phyloP scores from a whole-genome alignment of 2,888 invertebrate species.

The Nasonia oneida region DNA sequence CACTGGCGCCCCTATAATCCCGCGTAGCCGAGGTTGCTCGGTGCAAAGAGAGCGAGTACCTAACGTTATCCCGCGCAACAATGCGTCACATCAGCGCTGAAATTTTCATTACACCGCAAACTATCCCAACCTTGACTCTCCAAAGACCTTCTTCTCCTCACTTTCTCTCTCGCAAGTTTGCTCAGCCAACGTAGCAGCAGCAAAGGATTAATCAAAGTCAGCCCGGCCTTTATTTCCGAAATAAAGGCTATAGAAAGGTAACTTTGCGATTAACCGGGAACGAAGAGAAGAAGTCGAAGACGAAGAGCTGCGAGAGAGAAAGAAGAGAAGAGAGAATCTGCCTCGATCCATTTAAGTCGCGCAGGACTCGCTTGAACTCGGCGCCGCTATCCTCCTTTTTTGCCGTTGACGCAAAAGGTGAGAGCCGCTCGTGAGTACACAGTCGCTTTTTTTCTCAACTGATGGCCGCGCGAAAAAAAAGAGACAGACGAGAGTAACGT shows the following conservation, averaged over 20 bases:
- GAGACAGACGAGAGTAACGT: conserved; percentile 20
- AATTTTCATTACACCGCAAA: conserved; percentile 32
- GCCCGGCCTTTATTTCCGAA: conserved; percentile 46
- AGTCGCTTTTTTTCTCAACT: background rate
- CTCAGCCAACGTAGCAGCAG: background rate
- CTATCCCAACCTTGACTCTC: background rate
- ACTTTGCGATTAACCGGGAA: conserved; percentile 12
- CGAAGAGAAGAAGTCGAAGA: background rate
- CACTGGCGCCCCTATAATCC: background rate
- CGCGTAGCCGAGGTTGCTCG: background rate
- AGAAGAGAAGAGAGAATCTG: conserved; percentile 23
- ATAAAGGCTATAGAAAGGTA: conserved; percentile 46
- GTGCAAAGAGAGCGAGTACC: background rate
- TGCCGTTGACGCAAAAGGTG: conserved; percentile 33
- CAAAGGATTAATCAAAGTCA: conserved; percentile 57
- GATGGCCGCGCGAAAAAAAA: conserved; percentile 12
- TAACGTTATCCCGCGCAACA: conserved; percentile 17
- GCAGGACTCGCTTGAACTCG: background rate
- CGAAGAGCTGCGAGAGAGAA: background rate
- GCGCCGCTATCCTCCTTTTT: conserved; percentile 13
- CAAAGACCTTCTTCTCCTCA: background rate
- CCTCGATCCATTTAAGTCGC: conserved; percentile 55
- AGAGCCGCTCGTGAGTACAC: background rate
- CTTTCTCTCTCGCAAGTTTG: background rate
- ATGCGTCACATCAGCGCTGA: conserved; percentile 29